Conservation (phyloP, 2,888 invertebrate genomes). For the Prosapia bicincta region DNA sequence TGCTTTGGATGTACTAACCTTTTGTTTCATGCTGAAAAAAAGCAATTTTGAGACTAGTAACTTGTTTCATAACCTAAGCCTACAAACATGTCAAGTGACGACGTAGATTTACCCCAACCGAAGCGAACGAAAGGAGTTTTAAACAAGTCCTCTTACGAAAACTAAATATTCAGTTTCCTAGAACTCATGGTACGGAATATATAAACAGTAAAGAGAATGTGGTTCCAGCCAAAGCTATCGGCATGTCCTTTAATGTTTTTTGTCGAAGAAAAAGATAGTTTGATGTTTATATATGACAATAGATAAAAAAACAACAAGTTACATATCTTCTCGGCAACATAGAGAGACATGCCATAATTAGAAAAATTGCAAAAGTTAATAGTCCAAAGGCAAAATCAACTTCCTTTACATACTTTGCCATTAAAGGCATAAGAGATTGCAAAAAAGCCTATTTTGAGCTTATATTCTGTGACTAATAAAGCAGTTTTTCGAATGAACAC, state of each 20-base stretch:
- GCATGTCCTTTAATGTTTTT: neutral
- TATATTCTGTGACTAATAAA: neutral
- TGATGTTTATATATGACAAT: neutral
- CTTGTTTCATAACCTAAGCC: too few species aligned
- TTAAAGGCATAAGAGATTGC: neutral
- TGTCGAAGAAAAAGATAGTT: too few species aligned
- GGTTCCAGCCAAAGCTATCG: neutral
- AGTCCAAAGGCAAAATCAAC: neutral
- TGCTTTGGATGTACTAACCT: too few species aligned
- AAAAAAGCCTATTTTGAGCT: neutral
- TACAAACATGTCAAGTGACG: neutral
- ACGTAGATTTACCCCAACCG: neutral
- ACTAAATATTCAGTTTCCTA: too few species aligned
- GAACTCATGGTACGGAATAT: neutral
- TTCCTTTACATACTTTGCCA: too few species aligned
- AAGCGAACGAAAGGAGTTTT: neutral
- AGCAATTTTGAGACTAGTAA: too few species aligned
- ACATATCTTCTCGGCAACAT: neutral
- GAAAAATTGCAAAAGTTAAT: neutral
- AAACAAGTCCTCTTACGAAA: too few species aligned
- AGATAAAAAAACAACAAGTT: neutral
- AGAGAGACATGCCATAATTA: neutral
- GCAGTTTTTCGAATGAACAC: neutral
- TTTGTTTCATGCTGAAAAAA: too few species aligned
- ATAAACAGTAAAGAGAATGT: too few species aligned